Percentiles rank a stretch among this genome's conserved stretches.
phyloP scores from a whole-genome alignment of 2,888 invertebrate species.

The Himalopsyche kuldschensis region DNA sequence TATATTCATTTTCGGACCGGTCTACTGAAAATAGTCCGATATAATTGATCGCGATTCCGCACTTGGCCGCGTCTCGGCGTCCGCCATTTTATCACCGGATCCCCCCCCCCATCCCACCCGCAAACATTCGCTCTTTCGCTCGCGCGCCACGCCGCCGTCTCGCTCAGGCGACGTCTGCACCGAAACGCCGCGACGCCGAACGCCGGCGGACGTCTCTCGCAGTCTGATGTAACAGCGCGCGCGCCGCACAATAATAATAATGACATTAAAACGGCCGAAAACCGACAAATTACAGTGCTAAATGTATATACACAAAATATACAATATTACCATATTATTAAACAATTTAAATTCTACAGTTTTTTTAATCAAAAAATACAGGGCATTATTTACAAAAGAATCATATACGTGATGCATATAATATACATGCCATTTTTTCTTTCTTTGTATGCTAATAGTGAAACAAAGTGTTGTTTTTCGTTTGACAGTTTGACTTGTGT shows the following conservation, averaged over 20 bases:
- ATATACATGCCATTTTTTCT: no score
- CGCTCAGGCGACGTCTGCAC: constrained; percentile 16
- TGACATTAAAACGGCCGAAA: neutral
- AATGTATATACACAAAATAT: neutral
- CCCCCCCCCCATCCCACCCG: neutral
- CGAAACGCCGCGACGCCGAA: constrained; percentile 44
- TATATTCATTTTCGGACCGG: no score
- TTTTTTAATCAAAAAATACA: no score
- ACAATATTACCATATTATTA: no score
- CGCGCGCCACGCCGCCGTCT: constrained; percentile 26
- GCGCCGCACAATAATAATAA: neutral
- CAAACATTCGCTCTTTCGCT: neutral
- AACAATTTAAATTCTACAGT: no score
- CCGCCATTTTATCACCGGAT: neutral
- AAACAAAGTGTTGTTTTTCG: neutral
- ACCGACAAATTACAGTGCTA: neutral
- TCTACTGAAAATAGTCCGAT: no score
- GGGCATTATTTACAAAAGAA: no score
- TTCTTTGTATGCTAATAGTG: neutral
- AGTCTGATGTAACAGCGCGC: neutral
- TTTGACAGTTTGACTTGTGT: neutral
- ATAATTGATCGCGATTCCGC: no score
- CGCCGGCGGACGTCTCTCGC: neutral
- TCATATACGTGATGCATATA: no score
- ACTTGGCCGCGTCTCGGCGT: neutral